Evolutionary conservation across 2,113 vertebrate genomes (phyloP).

Genomic region (Rostratula benghalensis): DNA sequence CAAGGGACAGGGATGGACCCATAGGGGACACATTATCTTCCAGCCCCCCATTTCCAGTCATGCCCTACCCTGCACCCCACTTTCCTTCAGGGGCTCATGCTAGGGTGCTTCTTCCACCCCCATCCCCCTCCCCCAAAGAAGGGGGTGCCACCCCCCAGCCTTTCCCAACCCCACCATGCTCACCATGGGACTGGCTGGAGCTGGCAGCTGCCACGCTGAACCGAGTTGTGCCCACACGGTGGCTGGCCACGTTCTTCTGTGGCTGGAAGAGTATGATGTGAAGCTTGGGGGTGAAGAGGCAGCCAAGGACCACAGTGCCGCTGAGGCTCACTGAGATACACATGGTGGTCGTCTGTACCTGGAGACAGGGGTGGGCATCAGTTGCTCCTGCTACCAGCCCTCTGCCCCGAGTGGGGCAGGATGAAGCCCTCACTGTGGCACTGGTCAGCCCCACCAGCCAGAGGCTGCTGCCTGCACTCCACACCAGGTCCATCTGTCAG

Average conservation of each 20-base stretch:
- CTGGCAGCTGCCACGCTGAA: slow-evolving; percentile 83
- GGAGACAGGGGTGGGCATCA: slow-evolving; percentile 9
- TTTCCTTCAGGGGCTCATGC: background rate
- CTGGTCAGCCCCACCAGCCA: background rate
- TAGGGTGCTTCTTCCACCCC: background rate
- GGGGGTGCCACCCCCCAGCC: background rate
- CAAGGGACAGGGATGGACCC: background rate
- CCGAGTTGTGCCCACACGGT: slow-evolving; percentile 85
- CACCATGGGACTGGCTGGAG: slow-evolving; percentile 87
- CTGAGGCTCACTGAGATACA: slow-evolving; percentile 98
- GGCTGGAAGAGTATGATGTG: slow-evolving; percentile 99
- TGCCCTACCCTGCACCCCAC: background rate
- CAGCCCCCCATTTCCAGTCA: fast-evolving
- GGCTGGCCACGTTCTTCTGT: slow-evolving; percentile 92
- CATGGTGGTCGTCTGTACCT: slow-evolving; percentile 99
- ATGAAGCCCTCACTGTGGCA: background rate
- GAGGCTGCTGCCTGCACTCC: background rate
- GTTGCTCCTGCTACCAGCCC: background rate
- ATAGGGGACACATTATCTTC: background rate
- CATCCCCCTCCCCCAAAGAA: background rate
- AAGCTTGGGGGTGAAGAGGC: slow-evolving; percentile 93
- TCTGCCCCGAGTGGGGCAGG: background rate
- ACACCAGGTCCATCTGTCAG: background rate
- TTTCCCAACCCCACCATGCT: background rate
- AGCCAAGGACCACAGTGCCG: slow-evolving; percentile 94